Conservation (phyloP, 2,888 invertebrate genomes). For the Mycogona germanica region DNA sequence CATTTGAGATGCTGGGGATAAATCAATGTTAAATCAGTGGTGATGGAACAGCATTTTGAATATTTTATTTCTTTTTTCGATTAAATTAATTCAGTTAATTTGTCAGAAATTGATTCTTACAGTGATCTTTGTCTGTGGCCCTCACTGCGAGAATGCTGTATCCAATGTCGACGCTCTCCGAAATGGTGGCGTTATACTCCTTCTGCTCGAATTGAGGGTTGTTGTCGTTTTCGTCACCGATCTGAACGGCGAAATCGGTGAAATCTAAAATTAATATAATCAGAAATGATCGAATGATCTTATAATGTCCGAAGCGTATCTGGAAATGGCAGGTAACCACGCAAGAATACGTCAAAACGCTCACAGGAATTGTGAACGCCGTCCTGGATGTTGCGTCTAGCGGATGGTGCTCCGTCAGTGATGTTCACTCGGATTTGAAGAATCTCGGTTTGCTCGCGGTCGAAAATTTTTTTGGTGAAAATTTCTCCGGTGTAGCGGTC, state of each 20-base stretch:
- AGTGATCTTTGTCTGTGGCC: slow-evolving; percentile 76
- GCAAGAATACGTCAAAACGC: slow-evolving; percentile 4
- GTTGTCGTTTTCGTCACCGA: slow-evolving; percentile 95
- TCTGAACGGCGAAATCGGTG: slow-evolving; percentile 76
- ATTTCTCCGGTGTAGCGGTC: slow-evolving; percentile 78
- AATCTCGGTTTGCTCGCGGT: slow-evolving; percentile 68
- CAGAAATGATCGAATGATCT: no score
- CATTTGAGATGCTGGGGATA: slow-evolving; percentile 55
- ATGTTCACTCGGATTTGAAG: slow-evolving; percentile 86
- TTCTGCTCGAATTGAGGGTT: slow-evolving; percentile 72
- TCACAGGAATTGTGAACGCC: slow-evolving; percentile 55
- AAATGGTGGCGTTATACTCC: slow-evolving; percentile 39
- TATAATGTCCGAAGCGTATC: no score
- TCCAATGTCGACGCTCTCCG: slow-evolving; percentile 70
- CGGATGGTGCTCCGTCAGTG: slow-evolving; percentile 77
- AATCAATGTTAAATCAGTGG: neutral
- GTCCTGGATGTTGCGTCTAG: slow-evolving; percentile 40
- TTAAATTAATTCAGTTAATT: neutral
- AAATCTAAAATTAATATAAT: slow-evolving; percentile 38
- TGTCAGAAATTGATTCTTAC: slow-evolving; percentile 32
- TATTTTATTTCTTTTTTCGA: no score
- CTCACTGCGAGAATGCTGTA: slow-evolving; percentile 74
- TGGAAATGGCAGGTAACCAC: no score
- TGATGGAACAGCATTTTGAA: neutral
- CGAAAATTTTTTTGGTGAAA: slow-evolving; percentile 65